phyloP scores from a whole-genome alignment of 2,797 vertebrate genomes.

The Scleropages formosus region DNA sequence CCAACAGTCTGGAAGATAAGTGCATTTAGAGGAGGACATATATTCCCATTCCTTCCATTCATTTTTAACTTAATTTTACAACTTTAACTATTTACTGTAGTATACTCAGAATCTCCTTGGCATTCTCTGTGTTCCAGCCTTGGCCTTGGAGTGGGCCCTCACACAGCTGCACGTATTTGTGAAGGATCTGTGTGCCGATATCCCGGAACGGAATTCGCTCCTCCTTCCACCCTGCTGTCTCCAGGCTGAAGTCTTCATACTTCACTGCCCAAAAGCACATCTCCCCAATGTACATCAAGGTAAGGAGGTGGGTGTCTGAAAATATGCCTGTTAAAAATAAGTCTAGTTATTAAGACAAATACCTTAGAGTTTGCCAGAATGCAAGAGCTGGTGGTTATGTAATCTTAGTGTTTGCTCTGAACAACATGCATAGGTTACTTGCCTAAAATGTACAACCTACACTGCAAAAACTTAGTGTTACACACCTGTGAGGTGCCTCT shows the following conservation, averaged over 20 bases:
- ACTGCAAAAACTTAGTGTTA: too few relatives aligned
- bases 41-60: neutral
- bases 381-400: too few relatives aligned
- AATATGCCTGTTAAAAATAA: conserved; percentile 76
- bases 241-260: conserved; percentile 76
- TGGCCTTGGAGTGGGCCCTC: conserved; percentile 89
- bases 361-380: too few relatives aligned
- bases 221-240: conserved; percentile 64
- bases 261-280: conserved; percentile 97
- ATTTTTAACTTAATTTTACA: neutral
- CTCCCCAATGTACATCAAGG: conserved; percentile 97
- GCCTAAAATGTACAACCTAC: too few relatives aligned
- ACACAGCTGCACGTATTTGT: conserved; percentile 83
- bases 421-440: too few relatives aligned
- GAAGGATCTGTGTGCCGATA: conserved; percentile 84
- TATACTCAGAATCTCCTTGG: conserved; percentile 87
- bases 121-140: conserved; percentile 89
- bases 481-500: too few relatives aligned
- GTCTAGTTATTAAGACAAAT: too few relatives aligned
- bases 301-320: conserved; percentile 91
- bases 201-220: conserved; percentile 83
- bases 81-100: conserved; percentile 65
- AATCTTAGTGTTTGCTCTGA: too few relatives aligned
- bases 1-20: conserved; percentile 67
- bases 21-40: conserved; percentile 47